phyloP scores from a whole-genome alignment of 2,888 invertebrate species.

The Agrochola lota region DNA sequence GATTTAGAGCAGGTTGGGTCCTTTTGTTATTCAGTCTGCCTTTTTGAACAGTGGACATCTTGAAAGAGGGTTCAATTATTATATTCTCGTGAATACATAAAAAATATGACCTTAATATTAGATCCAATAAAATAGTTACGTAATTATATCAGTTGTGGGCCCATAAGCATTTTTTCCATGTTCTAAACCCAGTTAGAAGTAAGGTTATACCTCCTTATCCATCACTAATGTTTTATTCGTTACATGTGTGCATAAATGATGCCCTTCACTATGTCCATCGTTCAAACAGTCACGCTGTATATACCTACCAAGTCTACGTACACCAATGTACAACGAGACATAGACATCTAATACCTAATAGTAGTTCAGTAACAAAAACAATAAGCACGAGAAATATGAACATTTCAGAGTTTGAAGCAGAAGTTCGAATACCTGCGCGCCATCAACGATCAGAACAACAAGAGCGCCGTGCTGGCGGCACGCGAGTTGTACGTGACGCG shows the following conservation, averaged over 20 bases:
- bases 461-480: conserved; percentile 38
- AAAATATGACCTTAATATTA: not conserved
- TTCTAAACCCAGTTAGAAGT: not conserved
- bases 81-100: not conserved
- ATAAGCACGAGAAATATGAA: not conserved
- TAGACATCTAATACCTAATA: not conserved
- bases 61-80: not conserved
- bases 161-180: not conserved
- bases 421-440: conserved; percentile 22
- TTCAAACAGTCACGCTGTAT: not conserved
- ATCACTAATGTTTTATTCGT: not conserved
- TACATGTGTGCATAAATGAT: not conserved
- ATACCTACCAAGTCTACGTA: not conserved
- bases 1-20: conserved; percentile 41
- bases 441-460: conserved; percentile 48
- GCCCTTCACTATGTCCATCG: not conserved
- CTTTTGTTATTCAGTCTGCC: not conserved
- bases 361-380: conserved; percentile 6
- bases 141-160: too few species aligned
- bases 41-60: not conserved
- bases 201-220: not conserved
- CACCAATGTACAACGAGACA: not conserved
- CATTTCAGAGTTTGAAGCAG: conserved; percentile 42
- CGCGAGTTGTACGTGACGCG: conserved; percentile 33
- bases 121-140: not conserved